Percentiles rank a stretch among this genome's conserved stretches.
Evolutionary conservation across 92 coral and sea anemone species (phyloP).

Genomic region (Pocillopora meandrina): DNA sequence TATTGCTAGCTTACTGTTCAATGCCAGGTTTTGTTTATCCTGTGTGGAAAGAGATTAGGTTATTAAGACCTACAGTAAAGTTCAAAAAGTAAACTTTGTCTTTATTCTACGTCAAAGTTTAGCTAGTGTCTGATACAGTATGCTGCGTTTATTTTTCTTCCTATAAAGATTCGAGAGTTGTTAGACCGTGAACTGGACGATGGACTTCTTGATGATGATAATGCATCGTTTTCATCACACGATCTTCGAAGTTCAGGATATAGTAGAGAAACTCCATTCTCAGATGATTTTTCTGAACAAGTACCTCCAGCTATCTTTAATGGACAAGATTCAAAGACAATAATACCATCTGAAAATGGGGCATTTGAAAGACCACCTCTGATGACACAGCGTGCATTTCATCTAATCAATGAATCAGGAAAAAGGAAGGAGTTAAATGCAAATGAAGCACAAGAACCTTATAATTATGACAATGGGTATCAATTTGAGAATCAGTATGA

Average conservation of each 20-base stretch:
- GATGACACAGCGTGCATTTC: constrained; percentile 72
- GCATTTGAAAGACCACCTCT: constrained; percentile 80
- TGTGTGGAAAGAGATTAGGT: too few relatives aligned
- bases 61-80: too few relatives aligned
- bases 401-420: constrained; percentile 34
- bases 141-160: not conserved
- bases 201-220: constrained; percentile 91
- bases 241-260: constrained; percentile 83
- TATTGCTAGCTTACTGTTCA: too few relatives aligned
- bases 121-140: too few relatives aligned
- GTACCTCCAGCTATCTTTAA: constrained; percentile 36
- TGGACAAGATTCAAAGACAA: not conserved
- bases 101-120: too few relatives aligned
- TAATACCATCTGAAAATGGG: constrained; percentile 66
- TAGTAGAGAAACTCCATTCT: constrained; percentile 79
- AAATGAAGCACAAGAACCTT: not conserved
- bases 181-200: constrained; percentile 91
- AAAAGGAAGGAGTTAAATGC: constrained; percentile 17
- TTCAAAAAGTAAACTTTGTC: too few relatives aligned
- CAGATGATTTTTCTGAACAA: constrained; percentile 64
- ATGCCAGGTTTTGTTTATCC: too few relatives aligned
- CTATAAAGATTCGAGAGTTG: constrained; percentile 80
- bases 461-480: constrained; percentile 1
- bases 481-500: constrained; percentile 8
- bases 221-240: constrained; percentile 93